Base-by-base conservation (phyloP, 1,140 invertebrate genomes). In the Sitophilus oryzae region DNA sequence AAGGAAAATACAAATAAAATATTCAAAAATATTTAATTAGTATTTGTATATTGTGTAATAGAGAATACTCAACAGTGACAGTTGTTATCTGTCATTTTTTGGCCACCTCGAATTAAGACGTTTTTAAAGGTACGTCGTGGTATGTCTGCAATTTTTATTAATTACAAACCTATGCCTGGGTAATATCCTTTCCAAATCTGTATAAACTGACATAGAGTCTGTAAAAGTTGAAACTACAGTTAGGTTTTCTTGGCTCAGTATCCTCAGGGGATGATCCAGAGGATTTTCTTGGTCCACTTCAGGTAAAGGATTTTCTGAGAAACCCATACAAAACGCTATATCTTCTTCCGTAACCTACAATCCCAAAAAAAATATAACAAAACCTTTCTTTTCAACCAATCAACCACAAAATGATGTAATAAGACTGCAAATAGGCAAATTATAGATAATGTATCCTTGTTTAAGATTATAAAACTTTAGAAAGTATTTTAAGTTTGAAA, bases 171-270 rank as follows among this genome's bases (percentile, higher is more conserved):
- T 61, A 47, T 70, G 66, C 38, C 67, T 57, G 9, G 75, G 73
- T 48, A 76, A 67, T 22, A 69, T 75, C 52, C 83, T 74, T 59
- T 86, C 84, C 36, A 84, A 77, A 72, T 87, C 85, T 57, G 83
- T 89, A 68, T 81, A 82, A 60, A 85, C 77, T 3, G 85, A 89
- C 77, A 85, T 80, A 10, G 83, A 89, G 76, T 87, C 88, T 59
- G 85, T 87, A 62, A 91, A 91, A 10, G 88, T 89, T 15, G 90
- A 93, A 6, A 92, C 87, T 19, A 91, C 83, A 8, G 90, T 92
- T 51, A 93, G 75, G 72, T 92, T 93, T 74, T 92, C 89, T 71
- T 93, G 87, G 67, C 90, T 93, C 9, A 93, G 77, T 64, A 91
- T 87, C 61, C 88, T 79, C 16, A 93, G 70, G 1, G 91, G 90